These are phyloP conservation scores for Phortica magna DNA, from an alignment of 2,888 invertebrate species.

Conservation along the genomic window DNA sequence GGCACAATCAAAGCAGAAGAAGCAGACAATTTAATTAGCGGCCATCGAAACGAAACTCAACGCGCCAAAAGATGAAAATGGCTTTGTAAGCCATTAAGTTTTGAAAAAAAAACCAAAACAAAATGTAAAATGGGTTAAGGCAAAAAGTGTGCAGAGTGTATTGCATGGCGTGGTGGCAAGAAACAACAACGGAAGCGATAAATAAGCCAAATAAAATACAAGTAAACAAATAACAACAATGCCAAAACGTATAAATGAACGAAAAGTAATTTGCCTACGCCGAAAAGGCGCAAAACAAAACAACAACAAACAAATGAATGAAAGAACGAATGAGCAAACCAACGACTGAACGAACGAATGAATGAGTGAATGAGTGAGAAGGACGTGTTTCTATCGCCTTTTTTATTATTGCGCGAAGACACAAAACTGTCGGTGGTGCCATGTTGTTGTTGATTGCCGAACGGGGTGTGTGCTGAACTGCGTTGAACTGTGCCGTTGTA, in stretches of 20 bases:
- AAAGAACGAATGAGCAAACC: constrained; percentile 47
- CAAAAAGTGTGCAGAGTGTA: too few relatives aligned
- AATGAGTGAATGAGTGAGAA: not conserved
- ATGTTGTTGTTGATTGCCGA: too few relatives aligned
- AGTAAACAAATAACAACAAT: constrained; percentile 27
- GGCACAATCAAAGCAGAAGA: constrained; percentile 13
- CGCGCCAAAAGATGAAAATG: constrained; percentile 53
- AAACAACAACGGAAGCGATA: constrained; percentile 33
- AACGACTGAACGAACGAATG: not conserved
- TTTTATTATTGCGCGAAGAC: too few relatives aligned
- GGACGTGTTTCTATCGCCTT: too few relatives aligned
- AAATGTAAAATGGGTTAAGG: constrained; percentile 5
- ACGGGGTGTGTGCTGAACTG: not conserved
- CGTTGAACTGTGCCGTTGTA: not conserved
- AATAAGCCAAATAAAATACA: not conserved
- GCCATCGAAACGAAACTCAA: constrained; percentile 14
- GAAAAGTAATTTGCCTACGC: constrained; percentile 65
- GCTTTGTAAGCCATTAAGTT: constrained; percentile 74
- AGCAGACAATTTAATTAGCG: constrained; percentile 25
- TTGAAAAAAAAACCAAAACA: constrained; percentile 53
- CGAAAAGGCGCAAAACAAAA: not conserved
- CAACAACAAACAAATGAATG: constrained; percentile 51
- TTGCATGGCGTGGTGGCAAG: too few relatives aligned
- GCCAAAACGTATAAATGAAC: not conserved
- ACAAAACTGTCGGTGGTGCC: too few relatives aligned